phyloP scores from a whole-genome alignment of 2,797 vertebrate species.

The Centroberyx gerrardi region DNA sequence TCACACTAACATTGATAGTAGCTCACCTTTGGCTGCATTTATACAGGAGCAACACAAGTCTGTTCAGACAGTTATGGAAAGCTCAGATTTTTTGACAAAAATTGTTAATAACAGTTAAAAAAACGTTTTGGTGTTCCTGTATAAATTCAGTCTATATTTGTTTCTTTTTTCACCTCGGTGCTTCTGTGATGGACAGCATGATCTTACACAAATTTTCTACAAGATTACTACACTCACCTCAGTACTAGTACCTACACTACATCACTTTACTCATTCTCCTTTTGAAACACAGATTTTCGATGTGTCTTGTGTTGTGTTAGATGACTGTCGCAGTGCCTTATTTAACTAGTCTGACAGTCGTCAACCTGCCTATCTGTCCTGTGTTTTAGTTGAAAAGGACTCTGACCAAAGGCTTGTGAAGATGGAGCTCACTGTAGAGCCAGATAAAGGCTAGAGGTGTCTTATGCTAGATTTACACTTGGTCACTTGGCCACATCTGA shows the following conservation, averaged over 20 bases:
- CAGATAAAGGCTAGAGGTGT: background rate
- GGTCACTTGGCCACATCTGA: background rate
- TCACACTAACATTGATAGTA: conserved; percentile 3
- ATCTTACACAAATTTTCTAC: conserved; percentile 54
- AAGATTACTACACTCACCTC: conserved; percentile 46
- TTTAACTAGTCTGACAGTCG: conserved; percentile 51
- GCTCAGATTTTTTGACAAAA: background rate
- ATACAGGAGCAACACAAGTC: background rate
- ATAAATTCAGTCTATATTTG: conserved; percentile 6
- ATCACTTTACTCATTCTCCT: conserved; percentile 67
- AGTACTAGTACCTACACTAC: conserved; percentile 66
- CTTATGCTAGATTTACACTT: conserved; percentile 11
- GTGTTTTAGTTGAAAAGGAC: conserved; percentile 48
- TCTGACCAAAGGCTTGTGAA: conserved; percentile 73
- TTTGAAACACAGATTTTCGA: conserved; percentile 22
- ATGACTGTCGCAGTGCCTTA: conserved; percentile 80
- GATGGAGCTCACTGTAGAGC: conserved; percentile 37
- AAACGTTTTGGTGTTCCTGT: background rate
- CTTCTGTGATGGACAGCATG: conserved; percentile 45
- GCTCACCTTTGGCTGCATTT: background rate
- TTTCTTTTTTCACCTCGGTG: conserved; percentile 37
- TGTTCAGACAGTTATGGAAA: background rate
- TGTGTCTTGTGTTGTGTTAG: conserved; percentile 32
- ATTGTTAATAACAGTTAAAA: background rate
- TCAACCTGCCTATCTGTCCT: conserved; percentile 36